Percentiles rank a stretch among this genome's conserved stretches.
These are phyloP conservation scores for Sparus aurata DNA, from an alignment of 2,797 vertebrate species.

Conservation along the genomic window DNA sequence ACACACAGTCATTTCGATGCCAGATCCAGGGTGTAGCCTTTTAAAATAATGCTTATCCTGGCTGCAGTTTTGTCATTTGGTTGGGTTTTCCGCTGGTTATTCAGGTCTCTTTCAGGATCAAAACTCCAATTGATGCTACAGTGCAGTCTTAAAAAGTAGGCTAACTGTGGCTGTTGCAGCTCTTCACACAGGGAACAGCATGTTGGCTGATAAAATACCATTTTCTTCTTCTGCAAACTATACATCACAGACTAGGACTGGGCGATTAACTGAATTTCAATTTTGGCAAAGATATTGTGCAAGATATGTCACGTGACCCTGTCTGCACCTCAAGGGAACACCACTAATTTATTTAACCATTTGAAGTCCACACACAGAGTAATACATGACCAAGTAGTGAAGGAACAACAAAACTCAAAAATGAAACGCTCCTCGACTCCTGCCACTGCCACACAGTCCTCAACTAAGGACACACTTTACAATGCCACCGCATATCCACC, in stretches of 20 bases:
- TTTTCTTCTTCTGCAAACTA: conserved; percentile 42
- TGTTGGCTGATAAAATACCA: conserved; percentile 57
- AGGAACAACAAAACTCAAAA: too few species aligned
- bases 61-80: conserved; percentile 42
- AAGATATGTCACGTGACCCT: too few species aligned
- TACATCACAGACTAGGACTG: conserved; percentile 57
- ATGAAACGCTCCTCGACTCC: too few species aligned
- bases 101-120: conserved; percentile 48
- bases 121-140: conserved; percentile 41
- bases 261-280: too few species aligned
- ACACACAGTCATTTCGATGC: neutral
- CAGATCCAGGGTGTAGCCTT: conserved; percentile 11
- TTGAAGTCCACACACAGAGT: too few species aligned
- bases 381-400: too few species aligned
- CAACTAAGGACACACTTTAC: too few species aligned
- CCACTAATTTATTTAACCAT: too few species aligned
- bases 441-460: too few species aligned
- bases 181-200: conserved; percentile 33
- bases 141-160: conserved; percentile 29
- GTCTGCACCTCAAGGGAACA: too few species aligned
- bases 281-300: too few species aligned
- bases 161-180: conserved; percentile 44
- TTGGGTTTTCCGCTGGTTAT: conserved; percentile 34
- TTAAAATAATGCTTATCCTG: conserved; percentile 21
- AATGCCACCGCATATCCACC: too few species aligned